phyloP scores from a whole-genome alignment of 1,140 invertebrate species.

The Portunus trituberculatus region DNA sequence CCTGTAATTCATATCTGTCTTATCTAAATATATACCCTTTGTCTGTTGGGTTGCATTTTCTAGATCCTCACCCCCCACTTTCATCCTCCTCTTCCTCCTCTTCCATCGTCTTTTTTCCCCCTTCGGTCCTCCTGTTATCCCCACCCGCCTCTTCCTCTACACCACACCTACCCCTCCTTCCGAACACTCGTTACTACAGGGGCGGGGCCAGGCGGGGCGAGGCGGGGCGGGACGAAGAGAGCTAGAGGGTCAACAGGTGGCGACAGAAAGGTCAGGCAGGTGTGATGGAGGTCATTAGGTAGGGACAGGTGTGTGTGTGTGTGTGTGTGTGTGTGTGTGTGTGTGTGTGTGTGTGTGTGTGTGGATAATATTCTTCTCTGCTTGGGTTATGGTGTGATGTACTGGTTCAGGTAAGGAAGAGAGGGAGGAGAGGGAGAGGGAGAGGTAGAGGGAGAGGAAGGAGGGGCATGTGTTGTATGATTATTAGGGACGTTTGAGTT shows the following conservation, averaged over 20 bases:
- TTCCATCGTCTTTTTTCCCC: neutral
- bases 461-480: neutral
- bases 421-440: neutral
- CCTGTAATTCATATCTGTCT: neutral
- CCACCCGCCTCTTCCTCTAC: neutral
- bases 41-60: neutral
- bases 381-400: neutral
- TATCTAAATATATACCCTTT: conserved; percentile 15
- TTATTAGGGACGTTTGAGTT: no score
- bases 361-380: neutral
- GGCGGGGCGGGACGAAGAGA: no score
- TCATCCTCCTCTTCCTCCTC: neutral
- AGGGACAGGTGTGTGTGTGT: neutral
- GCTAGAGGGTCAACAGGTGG: neutral
- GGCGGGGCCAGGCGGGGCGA: neutral
- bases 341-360: neutral
- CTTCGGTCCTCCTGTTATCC: neutral
- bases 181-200: neutral
- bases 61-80: neutral
- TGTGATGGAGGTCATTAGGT: conserved; percentile 3
- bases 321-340: conserved; percentile 16
- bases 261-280: conserved; percentile 8
- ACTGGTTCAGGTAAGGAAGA: neutral
- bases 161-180: no score
- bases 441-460: neutral